Base-by-base conservation (phyloP, 1,140 invertebrate species). In the Megalopta genalis region DNA sequence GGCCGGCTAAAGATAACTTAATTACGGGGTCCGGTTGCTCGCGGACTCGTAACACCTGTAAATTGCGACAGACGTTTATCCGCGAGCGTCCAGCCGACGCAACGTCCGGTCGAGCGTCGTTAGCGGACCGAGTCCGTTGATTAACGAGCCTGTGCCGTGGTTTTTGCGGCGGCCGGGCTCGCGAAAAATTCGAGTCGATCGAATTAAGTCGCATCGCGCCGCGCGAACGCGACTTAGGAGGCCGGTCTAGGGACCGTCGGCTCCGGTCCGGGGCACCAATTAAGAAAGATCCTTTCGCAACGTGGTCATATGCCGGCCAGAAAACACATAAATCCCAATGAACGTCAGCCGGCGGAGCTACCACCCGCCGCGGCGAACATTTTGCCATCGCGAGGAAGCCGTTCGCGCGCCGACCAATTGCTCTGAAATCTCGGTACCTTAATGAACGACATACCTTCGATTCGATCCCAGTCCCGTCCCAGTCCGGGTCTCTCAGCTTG, bases 301-400 rank as follows among this genome's bases (percentile, higher is more conserved):
- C 27, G 27, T 18, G 52, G 52, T 60, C 70, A 42, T 73, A 71
- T 42, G 60, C 46, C 57, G 59, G 54, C 72, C 52, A 39, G 46
- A 71, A 66, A 60, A 39, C 65, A 57, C 72, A 81, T 84, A 85
- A 85, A 81, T 85, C 62, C 59, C 60, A 64, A 71, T 42, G 74
- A 73, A 54, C 54, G 73, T 74, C 77, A 70, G 25, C 42, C 49
- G 16, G 21, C 64, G 3, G 18, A 77, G 39, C 23, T 77, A 49
- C 66, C 72, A 60, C 62, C 70, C 57, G 74, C 70, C 67, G 63
- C 25, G 69, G n/a, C 25, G 54, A 62, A 54, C 57, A 57, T 77
- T 80, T 77, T 63, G 62, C 66, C 66, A 80, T 65, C 23, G 62
- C 39, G 39, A 73, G 46, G 42, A 14, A 83, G 42, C 71, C 54